Percentiles rank a stretch among this genome's conserved stretches.
Conservation (phyloP, 2,888 invertebrate species). For the Himalopsyche anomala region DNA sequence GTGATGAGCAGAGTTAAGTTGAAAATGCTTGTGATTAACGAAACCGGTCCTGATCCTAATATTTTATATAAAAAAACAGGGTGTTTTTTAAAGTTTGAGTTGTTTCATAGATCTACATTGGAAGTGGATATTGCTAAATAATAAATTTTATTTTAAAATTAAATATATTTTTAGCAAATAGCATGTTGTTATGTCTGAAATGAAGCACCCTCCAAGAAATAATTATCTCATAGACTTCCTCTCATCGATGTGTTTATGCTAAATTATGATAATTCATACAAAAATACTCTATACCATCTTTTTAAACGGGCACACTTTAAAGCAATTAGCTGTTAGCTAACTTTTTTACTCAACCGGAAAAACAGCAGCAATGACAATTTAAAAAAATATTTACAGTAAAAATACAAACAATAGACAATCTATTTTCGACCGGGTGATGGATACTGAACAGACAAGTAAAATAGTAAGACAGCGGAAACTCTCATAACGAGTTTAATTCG, state of each 20-base stretch:
- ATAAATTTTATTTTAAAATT: too few species aligned
- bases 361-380: background rate
- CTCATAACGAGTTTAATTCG: too few species aligned
- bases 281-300: background rate
- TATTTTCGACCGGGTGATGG: background rate
- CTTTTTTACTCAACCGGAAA: background rate
- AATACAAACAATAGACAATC: background rate
- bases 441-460: too few species aligned
- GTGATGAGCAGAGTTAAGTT: too few species aligned
- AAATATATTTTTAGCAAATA: background rate
- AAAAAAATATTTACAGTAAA: background rate
- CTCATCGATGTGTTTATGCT: background rate
- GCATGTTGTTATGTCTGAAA: background rate
- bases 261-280: conserved; percentile 1
- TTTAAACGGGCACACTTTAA: background rate
- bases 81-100: too few species aligned
- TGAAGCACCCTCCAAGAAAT: background rate
- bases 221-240: conserved; percentile 2
- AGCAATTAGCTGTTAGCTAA: background rate
- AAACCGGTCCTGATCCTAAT: too few species aligned
- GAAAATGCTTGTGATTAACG: too few species aligned
- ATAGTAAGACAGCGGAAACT: too few species aligned
- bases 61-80: too few species aligned
- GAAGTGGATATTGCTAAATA: too few species aligned
- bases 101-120: too few species aligned